Base-by-base conservation (phyloP, 2,113 vertebrate genomes). In the Podarcis raffonei region DNA sequence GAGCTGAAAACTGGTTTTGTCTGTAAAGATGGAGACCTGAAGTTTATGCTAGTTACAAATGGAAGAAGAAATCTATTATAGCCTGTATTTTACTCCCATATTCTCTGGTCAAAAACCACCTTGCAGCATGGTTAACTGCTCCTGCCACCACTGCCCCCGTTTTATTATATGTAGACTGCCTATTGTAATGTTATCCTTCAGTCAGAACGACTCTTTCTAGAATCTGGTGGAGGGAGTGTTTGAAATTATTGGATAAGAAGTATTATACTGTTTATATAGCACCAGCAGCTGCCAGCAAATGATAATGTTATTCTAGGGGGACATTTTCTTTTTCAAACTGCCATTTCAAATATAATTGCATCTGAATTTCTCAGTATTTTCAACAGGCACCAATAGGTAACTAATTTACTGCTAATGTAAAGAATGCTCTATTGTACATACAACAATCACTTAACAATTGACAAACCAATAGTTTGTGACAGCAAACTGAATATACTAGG, bases 391-490 rank as follows among this genome's bases (percentile, higher is more conserved):
- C 59, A 0, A 59, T 79, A 3, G 37, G 37, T 35, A 75, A 48
- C 18, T 90, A 91, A 0, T 1, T 90, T 69, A 1, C 3, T 1
- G 6, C 35, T 92, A 86, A 22, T 75, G 20, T 25, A 82, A 89
- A 89, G 62, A 93, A 72, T 22, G 12, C 1, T 89, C 75, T 74
- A 27, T 83, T 89, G 84, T 71, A 90, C 69, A 62, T 92, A 53
- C 42, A 80, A 42, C 1, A 91, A 78, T n/a, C 37, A 59, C 39
- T 6, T 16, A 11, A 80, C 59, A 92, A 88, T 27, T 90, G 37
- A 88, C 82, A 91, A 81, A 72, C 3, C 5, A 75, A 23, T 1
- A 1, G 65, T 68, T 16, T 83, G 16, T 81, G n/a, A 6, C 65
- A 75, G 89, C 72, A 75, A 32, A 89, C 35, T 62, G 66, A 62